Percentiles rank a stretch among this genome's conserved stretches.
These are phyloP conservation scores for Rhizomys pruinosus DNA, from an alignment of 2,113 vertebrate genomes.

Conservation along the genomic window DNA sequence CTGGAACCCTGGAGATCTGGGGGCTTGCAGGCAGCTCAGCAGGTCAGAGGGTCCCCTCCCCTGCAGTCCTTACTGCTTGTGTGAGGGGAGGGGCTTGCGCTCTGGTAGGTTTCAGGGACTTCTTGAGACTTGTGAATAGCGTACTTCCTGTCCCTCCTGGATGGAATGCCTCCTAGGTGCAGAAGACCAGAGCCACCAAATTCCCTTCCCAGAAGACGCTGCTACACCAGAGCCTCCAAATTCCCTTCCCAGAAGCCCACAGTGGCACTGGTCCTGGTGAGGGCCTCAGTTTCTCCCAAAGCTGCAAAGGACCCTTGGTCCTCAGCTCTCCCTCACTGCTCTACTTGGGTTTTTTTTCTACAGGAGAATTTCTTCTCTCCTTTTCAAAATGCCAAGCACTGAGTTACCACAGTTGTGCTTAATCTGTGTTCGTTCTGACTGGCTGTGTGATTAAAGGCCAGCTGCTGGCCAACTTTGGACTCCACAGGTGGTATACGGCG, in stretches of 20 bases:
- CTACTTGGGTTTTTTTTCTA: too few species aligned
- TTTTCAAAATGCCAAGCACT: not conserved
- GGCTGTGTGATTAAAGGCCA: not conserved
- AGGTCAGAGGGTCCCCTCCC: not conserved
- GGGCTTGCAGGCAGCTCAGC: not conserved
- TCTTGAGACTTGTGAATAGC: not conserved
- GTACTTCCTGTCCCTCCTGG: not conserved
- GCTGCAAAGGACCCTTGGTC: not conserved
- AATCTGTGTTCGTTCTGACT: not conserved
- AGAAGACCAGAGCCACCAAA: too few species aligned
- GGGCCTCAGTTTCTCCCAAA: accelerated
- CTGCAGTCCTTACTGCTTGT: not conserved
- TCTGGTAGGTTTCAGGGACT: not conserved
- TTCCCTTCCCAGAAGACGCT: not conserved
- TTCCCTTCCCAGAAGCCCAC: too few species aligned
- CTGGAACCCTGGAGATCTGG: not conserved
- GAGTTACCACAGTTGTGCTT: not conserved
- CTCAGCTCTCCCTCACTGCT: not conserved
- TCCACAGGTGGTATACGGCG: not conserved
- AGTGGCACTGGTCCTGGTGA: not conserved
- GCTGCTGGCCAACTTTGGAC: not conserved
- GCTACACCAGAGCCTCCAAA: not conserved
- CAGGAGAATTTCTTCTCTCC: not conserved
- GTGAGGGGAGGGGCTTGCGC: not conserved
- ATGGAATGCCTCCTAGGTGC: not conserved